phyloP scores from a whole-genome alignment of 2,797 vertebrate species.

The Ptychadena robeensis region DNA sequence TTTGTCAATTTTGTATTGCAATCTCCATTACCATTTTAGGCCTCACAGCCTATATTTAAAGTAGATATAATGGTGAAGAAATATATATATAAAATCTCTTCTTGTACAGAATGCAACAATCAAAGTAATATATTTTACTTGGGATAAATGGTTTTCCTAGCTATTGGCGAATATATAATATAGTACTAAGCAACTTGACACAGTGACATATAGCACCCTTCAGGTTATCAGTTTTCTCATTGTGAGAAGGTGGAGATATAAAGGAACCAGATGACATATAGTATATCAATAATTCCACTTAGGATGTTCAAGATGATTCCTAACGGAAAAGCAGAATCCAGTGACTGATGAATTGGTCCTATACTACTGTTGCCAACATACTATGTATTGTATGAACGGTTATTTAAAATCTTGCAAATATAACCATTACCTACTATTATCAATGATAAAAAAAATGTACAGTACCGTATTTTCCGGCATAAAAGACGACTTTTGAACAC shows the following conservation, averaged over 20 bases:
- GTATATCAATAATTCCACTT: neutral
- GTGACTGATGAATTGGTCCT: neutral
- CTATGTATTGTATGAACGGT: too few species aligned
- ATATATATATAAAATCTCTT: neutral
- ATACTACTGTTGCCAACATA: too few species aligned
- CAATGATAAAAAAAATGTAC: too few species aligned
- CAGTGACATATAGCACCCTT: neutral
- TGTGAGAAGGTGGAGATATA: neutral
- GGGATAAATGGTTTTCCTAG: neutral
- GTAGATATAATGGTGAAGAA: neutral
- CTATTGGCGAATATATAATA: conserved; percentile 6
- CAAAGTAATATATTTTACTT: conserved; percentile 7
- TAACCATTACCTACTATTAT: too few species aligned
- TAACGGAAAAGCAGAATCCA: neutral
- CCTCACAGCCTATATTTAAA: too few species aligned
- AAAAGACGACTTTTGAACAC: too few species aligned
- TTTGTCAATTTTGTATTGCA: too few species aligned
- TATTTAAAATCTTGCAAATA: too few species aligned
- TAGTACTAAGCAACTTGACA: neutral
- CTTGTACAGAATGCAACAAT: neutral
- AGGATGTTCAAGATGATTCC: neutral
- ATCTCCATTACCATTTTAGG: too few species aligned
- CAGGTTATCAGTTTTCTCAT: conserved; percentile 4
- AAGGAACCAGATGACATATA: neutral
- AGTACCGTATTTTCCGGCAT: too few species aligned